These are phyloP conservation scores for Stratiomys singularior DNA, from an alignment of 2,888 invertebrate species.

Conservation along the genomic window DNA sequence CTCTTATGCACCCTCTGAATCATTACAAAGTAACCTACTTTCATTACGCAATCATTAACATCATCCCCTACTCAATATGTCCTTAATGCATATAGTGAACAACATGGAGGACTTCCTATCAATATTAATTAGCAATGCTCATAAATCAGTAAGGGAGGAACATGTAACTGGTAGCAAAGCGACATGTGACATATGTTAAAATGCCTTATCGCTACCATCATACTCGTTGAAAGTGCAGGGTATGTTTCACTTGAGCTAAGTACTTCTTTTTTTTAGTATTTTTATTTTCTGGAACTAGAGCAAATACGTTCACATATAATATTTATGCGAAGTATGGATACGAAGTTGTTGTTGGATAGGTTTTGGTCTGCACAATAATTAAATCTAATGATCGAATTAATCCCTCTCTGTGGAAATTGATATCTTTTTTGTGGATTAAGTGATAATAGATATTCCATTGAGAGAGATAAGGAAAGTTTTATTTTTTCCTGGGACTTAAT, in stretches of 20 bases:
- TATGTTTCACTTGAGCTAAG: no score
- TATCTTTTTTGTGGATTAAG: background rate
- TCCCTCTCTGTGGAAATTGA: slow-evolving; percentile 12
- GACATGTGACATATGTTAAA: slow-evolving; percentile 11
- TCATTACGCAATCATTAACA: no score
- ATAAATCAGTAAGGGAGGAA: slow-evolving; percentile 6
- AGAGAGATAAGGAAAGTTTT: no score
- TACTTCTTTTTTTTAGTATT: no score
- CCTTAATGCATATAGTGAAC: background rate
- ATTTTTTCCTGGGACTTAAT: no score
- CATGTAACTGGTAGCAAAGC: background rate
- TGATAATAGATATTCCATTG: no score
- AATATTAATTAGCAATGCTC: slow-evolving; percentile 31
- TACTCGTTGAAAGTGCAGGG: background rate
- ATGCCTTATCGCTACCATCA: background rate
- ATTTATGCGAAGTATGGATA: no score
- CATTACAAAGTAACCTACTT: no score
- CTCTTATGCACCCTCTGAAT: no score
- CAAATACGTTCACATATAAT: no score
- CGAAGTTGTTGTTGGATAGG: background rate
- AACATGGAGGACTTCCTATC: background rate
- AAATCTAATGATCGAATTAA: slow-evolving; percentile 33
- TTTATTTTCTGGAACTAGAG: no score
- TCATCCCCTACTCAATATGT: no score
- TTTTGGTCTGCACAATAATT: background rate